These are phyloP conservation scores for Drosophila mercatorum DNA, from an alignment of 2,888 invertebrate genomes.

Conservation along the genomic window DNA sequence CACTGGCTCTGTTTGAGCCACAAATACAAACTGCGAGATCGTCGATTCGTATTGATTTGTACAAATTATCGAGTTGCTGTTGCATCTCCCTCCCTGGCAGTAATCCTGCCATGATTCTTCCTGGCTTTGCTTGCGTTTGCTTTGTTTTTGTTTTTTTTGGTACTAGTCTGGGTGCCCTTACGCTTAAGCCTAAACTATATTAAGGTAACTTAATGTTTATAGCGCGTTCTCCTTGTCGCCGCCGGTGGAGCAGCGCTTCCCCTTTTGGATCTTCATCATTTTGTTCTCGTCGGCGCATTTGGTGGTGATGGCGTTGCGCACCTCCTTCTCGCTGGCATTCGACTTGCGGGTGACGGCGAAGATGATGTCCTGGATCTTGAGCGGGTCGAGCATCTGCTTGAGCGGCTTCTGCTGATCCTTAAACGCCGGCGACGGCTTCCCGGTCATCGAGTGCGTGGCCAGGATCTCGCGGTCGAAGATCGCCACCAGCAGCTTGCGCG, in stretches of 20 bases:
- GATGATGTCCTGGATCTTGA: slow-evolving; percentile 86
- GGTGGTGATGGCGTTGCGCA: slow-evolving; percentile 87
- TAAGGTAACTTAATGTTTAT: slow-evolving; percentile 4
- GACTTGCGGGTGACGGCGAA: slow-evolving; percentile 86
- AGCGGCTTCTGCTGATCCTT: slow-evolving; percentile 82
- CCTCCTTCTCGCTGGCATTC: slow-evolving; percentile 86
- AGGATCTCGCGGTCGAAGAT: slow-evolving; percentile 86
- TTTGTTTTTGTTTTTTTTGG: slow-evolving; percentile 1
- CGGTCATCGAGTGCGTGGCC: slow-evolving; percentile 88
- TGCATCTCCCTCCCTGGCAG: neutral
- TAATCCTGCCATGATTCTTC: neutral
- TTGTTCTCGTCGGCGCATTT: slow-evolving; percentile 89
- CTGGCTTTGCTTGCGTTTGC: no score
- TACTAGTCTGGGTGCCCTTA: neutral
- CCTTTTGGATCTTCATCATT: slow-evolving; percentile 85
- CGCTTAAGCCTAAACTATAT: neutral
- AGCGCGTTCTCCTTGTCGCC: slow-evolving; percentile 72
- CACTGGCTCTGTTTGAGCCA: slow-evolving; percentile 6
- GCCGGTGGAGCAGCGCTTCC: slow-evolving; percentile 65
- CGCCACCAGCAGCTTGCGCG: slow-evolving; percentile 86
- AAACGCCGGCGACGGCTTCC: slow-evolving; percentile 86
- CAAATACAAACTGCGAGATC: slow-evolving; percentile 34
- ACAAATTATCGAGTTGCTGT: slow-evolving; percentile 13
- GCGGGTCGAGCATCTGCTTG: slow-evolving; percentile 85
- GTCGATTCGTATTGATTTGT: slow-evolving; percentile 4